Evolutionary conservation across 2,888 invertebrate genomes (phyloP).

Genomic region (Nipponacmea schrenckii): DNA sequence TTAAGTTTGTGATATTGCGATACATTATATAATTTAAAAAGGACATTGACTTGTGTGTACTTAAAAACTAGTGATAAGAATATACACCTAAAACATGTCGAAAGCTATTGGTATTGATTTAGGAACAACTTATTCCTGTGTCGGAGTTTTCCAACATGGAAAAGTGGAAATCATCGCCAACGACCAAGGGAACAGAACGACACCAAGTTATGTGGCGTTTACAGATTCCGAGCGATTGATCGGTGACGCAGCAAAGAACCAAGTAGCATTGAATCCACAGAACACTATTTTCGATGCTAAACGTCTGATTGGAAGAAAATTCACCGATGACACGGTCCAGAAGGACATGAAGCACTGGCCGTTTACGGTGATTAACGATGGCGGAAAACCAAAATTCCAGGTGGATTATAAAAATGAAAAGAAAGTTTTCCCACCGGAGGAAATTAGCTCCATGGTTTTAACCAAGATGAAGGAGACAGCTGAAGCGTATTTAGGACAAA

Average conservation of each 20-base stretch:
- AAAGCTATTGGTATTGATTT: conserved; percentile 84
- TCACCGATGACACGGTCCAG: conserved; percentile 50
- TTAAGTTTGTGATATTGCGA: no score
- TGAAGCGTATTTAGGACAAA: conserved; percentile 74
- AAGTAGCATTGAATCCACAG: conserved; percentile 76
- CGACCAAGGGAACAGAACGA: conserved; percentile 76
- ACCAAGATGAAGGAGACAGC: conserved; percentile 83
- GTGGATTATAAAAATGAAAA: conserved; percentile 78
- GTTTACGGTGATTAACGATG: conserved; percentile 48
- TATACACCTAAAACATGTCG: neutral
- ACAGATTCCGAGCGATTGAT: conserved; percentile 70
- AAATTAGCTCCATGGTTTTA: conserved; percentile 90
- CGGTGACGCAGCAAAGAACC: conserved; percentile 70
- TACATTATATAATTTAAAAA: no score
- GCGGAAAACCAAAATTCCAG: conserved; percentile 56
- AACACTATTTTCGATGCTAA: conserved; percentile 74
- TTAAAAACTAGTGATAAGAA: no score
- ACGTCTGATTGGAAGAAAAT: conserved; percentile 57
- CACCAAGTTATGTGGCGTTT: conserved; percentile 80
- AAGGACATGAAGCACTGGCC: conserved; percentile 61
- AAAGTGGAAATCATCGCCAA: conserved; percentile 70
- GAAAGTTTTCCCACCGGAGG: conserved; percentile 88
- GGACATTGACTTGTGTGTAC: no score
- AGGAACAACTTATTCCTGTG: conserved; percentile 81
- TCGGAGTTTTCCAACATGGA: conserved; percentile 66